Evolutionary conservation across 2,888 invertebrate species (phyloP), one percentile per base, ranked within the genome.

Genomic region (Polylopha cassiicola): DNA sequence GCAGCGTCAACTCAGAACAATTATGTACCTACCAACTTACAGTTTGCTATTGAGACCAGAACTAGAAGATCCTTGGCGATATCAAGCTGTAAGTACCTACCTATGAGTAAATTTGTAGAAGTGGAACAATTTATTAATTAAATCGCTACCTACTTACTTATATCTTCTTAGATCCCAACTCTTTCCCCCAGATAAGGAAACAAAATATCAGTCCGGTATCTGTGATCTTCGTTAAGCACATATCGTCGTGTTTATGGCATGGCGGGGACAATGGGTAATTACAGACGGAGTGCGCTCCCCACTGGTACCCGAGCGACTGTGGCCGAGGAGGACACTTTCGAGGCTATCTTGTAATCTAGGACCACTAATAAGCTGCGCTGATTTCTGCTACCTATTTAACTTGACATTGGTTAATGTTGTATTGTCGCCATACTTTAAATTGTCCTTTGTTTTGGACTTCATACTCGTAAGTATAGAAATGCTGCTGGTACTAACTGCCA

Each of bases 261-360:
- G 29, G 36, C 31, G 48, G 49, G 52, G 48, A 60, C 58, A 58
- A 60, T 60, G 47, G 55, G 34, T 46, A 51, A 51, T 53, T 58
- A 45, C 33, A 30, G 34, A 14, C 13, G 26, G 22, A 34, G 47
- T 44, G 46, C 44, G 43, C 22, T 31, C 27, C 29, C 31, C 32
- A 11, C 32, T 15, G 7, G 14, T 26, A 33, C 18, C 38, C 28
- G 43, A 27, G 26, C 23, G 33, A 26, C 45, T 44, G 48, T 46
- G 50, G 48, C 44, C 45, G 44, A 32, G 38, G 24, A 37, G 32
- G 18, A 13, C 22, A 34, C 44, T 46, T 41, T 30, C 28, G 33
- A 31, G 42, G 61, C 65, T 74, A 73, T 73, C 71, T 56, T 31
- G 37, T 47, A 47, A 73, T 73, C 73, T 65, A 46, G 49, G 41